Evolutionary conservation across 2,113 vertebrate species (phyloP).

Genomic region (Epinephelus moara): DNA sequence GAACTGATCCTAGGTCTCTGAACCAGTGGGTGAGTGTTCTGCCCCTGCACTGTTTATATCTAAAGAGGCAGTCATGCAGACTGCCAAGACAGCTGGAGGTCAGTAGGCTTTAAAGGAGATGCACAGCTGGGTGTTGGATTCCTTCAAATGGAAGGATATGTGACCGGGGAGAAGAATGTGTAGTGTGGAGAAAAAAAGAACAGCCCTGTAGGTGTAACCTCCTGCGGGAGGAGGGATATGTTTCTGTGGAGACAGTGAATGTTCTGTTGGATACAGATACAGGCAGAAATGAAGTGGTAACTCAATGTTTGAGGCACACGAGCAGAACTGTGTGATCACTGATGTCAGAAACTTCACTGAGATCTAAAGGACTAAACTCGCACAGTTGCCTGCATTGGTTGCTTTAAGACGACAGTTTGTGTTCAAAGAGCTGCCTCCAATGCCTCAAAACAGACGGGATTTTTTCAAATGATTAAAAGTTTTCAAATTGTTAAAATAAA

Average conservation of each 20-base stretch:
- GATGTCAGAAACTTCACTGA: conserved; percentile 44
- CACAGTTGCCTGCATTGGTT: conserved; percentile 43
- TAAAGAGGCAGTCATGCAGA: conserved; percentile 64
- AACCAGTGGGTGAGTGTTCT: conserved; percentile 50
- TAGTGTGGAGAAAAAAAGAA: conserved; percentile 42
- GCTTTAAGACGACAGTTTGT: conserved; percentile 38
- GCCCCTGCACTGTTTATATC: conserved; percentile 55
- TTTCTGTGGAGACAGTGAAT: conserved; percentile 58
- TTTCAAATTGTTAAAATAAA: conserved; percentile 12
- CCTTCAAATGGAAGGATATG: conserved; percentile 54
- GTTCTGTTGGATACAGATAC: conserved; percentile 48
- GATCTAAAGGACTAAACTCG: conserved; percentile 58
- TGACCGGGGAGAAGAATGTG: conserved; percentile 53
- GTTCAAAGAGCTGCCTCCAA: conserved; percentile 48
- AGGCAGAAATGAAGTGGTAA: conserved; percentile 37
- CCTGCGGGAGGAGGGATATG: conserved; percentile 56
- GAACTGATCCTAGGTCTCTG: conserved; percentile 56
- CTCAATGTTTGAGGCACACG: conserved; percentile 45
- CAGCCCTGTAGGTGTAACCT: conserved; percentile 56
- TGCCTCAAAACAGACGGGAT: conserved; percentile 5
- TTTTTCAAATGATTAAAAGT: conserved; percentile 17
- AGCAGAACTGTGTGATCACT: conserved; percentile 58
- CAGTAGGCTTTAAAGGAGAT: conserved; percentile 59
- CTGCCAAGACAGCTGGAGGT: conserved; percentile 61
- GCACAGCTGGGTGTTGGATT: conserved; percentile 65